Percentiles rank a stretch among this genome's conserved stretches.
phyloP scores from a whole-genome alignment of 2,888 invertebrate genomes.

The Troides oblongomaculatus region DNA sequence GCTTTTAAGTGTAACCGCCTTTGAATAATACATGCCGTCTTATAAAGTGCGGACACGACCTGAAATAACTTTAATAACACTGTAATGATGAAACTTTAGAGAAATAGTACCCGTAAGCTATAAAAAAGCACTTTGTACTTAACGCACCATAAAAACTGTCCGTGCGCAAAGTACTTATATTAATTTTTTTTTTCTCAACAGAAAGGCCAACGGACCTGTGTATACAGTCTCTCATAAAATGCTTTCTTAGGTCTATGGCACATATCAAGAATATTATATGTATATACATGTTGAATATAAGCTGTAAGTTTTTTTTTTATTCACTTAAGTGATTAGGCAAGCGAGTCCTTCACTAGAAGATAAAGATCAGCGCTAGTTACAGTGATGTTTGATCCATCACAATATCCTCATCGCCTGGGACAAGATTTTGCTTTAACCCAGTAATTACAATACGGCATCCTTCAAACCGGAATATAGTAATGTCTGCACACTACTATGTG shows the following conservation, averaged over 20 bases:
- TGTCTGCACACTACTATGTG: no score
- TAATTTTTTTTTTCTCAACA: neutral
- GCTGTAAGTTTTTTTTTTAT: no score
- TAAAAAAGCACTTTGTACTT: slow-evolving; percentile 22
- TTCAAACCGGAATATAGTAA: no score
- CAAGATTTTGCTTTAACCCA: no score
- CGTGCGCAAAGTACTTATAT: neutral
- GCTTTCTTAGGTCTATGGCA: neutral
- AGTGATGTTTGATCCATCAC: no score
- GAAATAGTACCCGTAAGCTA: slow-evolving; percentile 9
- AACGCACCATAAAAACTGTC: slow-evolving; percentile 9
- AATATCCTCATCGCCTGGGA: no score
- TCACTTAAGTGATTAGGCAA: no score
- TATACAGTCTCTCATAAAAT: neutral
- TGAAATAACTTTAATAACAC: slow-evolving; percentile 13
- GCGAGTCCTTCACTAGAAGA: no score
- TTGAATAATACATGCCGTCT: slow-evolving; percentile 16
- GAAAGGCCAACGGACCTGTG: neutral
- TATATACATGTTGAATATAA: no score
- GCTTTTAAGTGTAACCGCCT: slow-evolving; percentile 26
- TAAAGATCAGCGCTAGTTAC: no score
- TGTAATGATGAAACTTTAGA: slow-evolving; percentile 19
- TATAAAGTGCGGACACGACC: slow-evolving; percentile 13
- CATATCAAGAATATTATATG: no score
- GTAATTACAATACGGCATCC: no score